A percentile compares a stretch with the other conserved stretches of the same genome.
Evolutionary conservation across 2,113 vertebrate genomes (phyloP).

Genomic region (Erinaceus europaeus): DNA sequence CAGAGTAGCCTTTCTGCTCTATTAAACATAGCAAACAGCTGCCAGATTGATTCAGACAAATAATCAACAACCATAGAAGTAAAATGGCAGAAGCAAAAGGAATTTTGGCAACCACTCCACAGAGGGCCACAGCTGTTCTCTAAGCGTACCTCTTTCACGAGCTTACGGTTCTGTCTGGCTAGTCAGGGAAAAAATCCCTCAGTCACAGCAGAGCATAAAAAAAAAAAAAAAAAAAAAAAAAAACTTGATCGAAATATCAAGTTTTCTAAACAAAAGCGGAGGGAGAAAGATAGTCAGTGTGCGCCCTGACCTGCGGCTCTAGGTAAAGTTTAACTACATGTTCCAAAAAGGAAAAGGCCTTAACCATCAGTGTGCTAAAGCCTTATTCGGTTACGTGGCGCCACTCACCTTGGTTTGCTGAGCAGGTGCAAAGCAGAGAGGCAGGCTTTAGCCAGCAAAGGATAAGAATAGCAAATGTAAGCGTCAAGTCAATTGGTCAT

Average conservation of each 20-base stretch:
- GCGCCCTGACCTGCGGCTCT: slow-evolving; percentile 52
- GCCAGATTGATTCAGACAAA: slow-evolving; percentile 99
- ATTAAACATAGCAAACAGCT: slow-evolving; percentile 99
- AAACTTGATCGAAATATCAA: slow-evolving; percentile 81
- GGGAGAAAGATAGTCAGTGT: slow-evolving; percentile 32
- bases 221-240: too few species aligned
- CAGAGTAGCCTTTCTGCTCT: slow-evolving; percentile 99
- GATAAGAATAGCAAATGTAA: slow-evolving; percentile 84
- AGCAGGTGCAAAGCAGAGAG: slow-evolving; percentile 82
- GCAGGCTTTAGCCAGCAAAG: slow-evolving; percentile 87
- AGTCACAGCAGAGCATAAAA: slow-evolving; percentile 78
- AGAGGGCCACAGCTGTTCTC: slow-evolving; percentile 84
- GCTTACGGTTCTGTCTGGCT: slow-evolving; percentile 90
- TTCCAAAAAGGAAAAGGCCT: slow-evolving; percentile 58
- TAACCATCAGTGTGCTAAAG: slow-evolving; percentile 66
- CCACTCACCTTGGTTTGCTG: slow-evolving; percentile 86
- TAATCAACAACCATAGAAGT: slow-evolving; percentile 97
- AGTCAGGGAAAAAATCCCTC: slow-evolving; percentile 85
- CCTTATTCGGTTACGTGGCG: slow-evolving; percentile 73
- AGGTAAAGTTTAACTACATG: slow-evolving; percentile 45
- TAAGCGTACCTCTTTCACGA: slow-evolving; percentile 83
- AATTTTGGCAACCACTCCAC: slow-evolving; percentile 88
- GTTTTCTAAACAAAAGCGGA: slow-evolving; percentile 65
- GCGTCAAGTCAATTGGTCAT: slow-evolving; percentile 79
- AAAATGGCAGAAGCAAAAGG: slow-evolving; percentile 90